Percentiles rank a stretch among this genome's conserved stretches.
These are phyloP conservation scores for Lycia hirtaria DNA, from an alignment of 2,888 invertebrate genomes.

Conservation along the genomic window DNA sequence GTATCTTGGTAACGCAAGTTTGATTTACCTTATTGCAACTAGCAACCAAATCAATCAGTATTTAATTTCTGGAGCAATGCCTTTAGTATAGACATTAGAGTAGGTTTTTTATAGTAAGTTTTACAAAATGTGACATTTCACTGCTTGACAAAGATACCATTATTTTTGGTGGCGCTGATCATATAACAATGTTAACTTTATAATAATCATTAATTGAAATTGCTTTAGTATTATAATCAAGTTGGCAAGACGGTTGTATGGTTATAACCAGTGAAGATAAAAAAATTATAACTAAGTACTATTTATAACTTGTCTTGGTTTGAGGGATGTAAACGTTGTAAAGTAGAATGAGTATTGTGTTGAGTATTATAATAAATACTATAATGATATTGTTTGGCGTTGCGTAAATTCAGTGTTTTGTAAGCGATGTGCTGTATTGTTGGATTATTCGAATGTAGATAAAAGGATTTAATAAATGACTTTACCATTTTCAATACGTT, in stretches of 20 bases:
- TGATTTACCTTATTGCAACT: not conserved
- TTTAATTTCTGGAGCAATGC: constrained; percentile 38
- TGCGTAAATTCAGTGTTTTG: constrained; percentile 4
- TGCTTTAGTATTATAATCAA: not conserved
- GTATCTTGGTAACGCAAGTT: not conserved
- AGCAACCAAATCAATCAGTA: not conserved
- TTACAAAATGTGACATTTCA: constrained; percentile 9
- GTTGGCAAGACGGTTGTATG: not conserved
- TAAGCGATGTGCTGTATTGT: constrained; percentile 18
- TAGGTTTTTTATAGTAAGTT: constrained; percentile 20
- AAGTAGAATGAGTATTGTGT: constrained; percentile 2
- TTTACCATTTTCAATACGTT: constrained; percentile 1
- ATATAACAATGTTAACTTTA: not conserved
- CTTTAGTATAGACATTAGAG: constrained; percentile 8
- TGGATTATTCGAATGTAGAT: constrained; percentile 19
- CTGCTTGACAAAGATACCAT: not conserved
- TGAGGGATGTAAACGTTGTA: not conserved
- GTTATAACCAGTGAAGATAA: no score
- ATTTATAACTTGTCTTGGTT: not conserved
- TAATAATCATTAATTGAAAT: not conserved
- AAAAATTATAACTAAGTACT: no score
- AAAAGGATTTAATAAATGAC: constrained; percentile 2
- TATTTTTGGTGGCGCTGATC: not conserved
- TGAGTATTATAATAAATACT: not conserved
- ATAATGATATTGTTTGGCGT: constrained; percentile 8